These are phyloP conservation scores for Notechis scutatus DNA, from an alignment of 2,113 vertebrate species.

Conservation along the genomic window DNA sequence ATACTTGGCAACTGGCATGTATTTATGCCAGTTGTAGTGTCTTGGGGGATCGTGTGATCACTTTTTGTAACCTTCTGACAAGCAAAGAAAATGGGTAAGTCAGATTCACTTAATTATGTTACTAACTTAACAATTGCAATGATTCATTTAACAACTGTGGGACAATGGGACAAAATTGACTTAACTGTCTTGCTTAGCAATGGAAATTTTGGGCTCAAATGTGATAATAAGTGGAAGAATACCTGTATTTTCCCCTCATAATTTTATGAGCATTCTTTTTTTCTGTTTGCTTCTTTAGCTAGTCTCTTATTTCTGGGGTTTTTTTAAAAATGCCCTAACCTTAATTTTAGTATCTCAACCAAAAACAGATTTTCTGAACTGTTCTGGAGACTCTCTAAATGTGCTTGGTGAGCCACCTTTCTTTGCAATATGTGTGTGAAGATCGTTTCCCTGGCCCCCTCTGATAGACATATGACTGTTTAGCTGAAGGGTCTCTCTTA, in stretches of 20 bases:
- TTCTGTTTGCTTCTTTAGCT: background rate
- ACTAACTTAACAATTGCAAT: background rate
- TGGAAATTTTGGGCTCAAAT: background rate
- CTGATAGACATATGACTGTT: constrained; percentile 47
- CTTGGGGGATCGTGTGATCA: too few relatives aligned
- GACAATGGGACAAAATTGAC: background rate
- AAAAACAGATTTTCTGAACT: constrained; percentile 27
- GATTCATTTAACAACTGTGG: background rate
- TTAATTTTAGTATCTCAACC: constrained; percentile 29
- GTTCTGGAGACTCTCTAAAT: constrained; percentile 12
- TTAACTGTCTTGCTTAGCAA: background rate
- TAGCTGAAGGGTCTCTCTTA: constrained; percentile 41
- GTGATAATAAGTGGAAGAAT: background rate
- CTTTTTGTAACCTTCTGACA: too few relatives aligned
- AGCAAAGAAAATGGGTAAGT: too few relatives aligned
- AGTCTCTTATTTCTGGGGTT: background rate
- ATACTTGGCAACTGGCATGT: background rate
- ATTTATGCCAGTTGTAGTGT: background rate
- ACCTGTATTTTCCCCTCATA: background rate
- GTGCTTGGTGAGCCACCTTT: background rate
- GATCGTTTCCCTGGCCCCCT: background rate
- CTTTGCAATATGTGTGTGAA: background rate
- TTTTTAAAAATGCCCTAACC: background rate
- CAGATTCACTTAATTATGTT: background rate
- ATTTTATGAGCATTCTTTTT: background rate